Evolutionary conservation across 2,888 invertebrate genomes (phyloP).

Genomic region (Leptopilina syphax): DNA sequence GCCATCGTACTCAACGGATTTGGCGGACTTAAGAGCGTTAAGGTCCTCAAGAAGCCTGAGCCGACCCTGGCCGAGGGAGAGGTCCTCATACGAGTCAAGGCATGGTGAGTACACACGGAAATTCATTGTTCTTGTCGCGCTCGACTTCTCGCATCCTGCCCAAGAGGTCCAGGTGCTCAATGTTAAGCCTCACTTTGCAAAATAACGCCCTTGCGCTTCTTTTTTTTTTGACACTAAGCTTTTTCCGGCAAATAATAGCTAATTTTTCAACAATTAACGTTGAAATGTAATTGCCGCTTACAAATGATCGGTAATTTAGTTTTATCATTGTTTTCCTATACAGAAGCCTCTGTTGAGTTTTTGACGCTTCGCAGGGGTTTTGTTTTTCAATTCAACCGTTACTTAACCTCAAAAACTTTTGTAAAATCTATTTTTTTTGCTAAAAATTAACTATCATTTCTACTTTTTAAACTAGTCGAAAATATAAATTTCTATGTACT

Average conservation of each 20-base stretch:
- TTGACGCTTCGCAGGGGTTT: too few relatives aligned
- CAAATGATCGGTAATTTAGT: not conserved
- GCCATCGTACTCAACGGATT: slow-evolving; percentile 91
- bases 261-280: not conserved
- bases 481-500: too few relatives aligned
- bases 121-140: slow-evolving; percentile 45
- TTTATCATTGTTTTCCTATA: not conserved
- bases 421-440: too few relatives aligned
- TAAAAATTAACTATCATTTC: too few relatives aligned
- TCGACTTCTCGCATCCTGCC: slow-evolving; percentile 52
- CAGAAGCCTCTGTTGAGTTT: not conserved
- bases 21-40: slow-evolving; percentile 91
- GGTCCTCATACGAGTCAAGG: slow-evolving; percentile 89
- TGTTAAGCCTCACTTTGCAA: slow-evolving; percentile 4
- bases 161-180: slow-evolving; percentile 43
- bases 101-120: slow-evolving; percentile 84
- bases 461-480: too few relatives aligned
- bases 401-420: too few relatives aligned
- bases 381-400: too few relatives aligned
- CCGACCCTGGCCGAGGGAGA: slow-evolving; percentile 85
- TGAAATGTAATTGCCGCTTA: not conserved
- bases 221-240: slow-evolving; percentile 29
- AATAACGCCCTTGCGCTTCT: slow-evolving; percentile 23
- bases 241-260: not conserved
- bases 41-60: slow-evolving; percentile 89